These are phyloP conservation scores for Chrosomus eos DNA, from an alignment of 2,797 vertebrate species.

Conservation along the genomic window DNA sequence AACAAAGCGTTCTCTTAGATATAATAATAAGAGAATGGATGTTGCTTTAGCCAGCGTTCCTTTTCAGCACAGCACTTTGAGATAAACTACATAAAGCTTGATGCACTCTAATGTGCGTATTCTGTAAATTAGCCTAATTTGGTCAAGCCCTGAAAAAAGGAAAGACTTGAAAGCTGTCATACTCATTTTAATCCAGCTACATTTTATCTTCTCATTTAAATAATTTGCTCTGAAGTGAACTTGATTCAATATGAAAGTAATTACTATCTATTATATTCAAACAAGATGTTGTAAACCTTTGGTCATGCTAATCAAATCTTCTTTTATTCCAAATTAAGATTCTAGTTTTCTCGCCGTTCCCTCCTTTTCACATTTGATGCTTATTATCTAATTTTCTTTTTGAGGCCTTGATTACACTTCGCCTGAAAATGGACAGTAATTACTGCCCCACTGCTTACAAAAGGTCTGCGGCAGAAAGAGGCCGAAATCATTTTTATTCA, in stretches of 20 bases:
- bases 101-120: constrained; percentile 56
- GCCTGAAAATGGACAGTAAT: constrained; percentile 82
- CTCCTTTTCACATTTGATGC: constrained; percentile 78
- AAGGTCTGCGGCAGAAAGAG: constrained; percentile 69
- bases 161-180: constrained; percentile 65
- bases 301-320: constrained; percentile 78
- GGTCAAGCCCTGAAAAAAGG: constrained; percentile 56
- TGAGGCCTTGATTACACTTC: constrained; percentile 76
- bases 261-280: constrained; percentile 81
- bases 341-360: constrained; percentile 70
- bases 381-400: constrained; percentile 82
- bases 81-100: constrained; percentile 48
- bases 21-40: constrained; percentile 46
- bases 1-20: constrained; percentile 43
- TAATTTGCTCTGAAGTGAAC: constrained; percentile 76
- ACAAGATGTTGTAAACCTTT: constrained; percentile 82
- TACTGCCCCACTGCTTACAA: constrained; percentile 78
- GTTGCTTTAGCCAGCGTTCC: constrained; percentile 45
- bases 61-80: constrained; percentile 44
- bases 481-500: constrained; percentile 73
- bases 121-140: constrained; percentile 62
- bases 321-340: constrained; percentile 76
- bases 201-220: constrained; percentile 76
- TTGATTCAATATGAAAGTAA: constrained; percentile 77
- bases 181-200: constrained; percentile 69